Evolutionary conservation across 2,888 invertebrate species (phyloP), one percentile per base, ranked within the genome.

Genomic region (Ligdia adustata): DNA sequence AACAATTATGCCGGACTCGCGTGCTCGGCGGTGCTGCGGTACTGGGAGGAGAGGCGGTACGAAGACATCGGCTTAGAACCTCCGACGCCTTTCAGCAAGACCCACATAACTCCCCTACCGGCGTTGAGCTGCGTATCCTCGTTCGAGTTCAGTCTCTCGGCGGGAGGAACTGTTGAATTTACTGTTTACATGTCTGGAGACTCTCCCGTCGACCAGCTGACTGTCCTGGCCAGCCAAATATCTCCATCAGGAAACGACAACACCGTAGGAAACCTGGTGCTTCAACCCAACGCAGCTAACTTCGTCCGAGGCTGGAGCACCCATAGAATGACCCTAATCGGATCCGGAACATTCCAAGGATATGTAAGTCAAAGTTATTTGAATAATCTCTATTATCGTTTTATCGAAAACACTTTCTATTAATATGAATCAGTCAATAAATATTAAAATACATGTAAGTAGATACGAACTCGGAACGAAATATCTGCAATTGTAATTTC

Each of bases 131-230:
- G 72, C 45, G 59, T 57, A 1, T 60, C 69, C 2, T 68, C 69
- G 5, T 64, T 62, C 24, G 2, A 33, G 6, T 72, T 81, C 37
- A 15, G 55, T 0, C 69, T 82, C 68, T 31, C 61, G 1, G 44
- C 59, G 4, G 50, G 51, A 4, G 82, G 82, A 9, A 20, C 37
- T 7, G 28, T 84, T 2, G 75, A 83, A 69, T 60, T 75, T 1
- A 66, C 68, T 27, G 39, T 77, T 5, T 79, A 58, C 37, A 69
- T 80, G 64, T 54, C 69, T 6, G 59, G 70, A 3, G 14, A 12
- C 0, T 38, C 41, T 3, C 0, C 1, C 1, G 31, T 28, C 4
- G 75, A 80, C 49, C 63, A 65, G 26, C 39, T 84, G 3, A 57
- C 65, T 2, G 40, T 82, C 4, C 40, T 76, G 4, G 68, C 71